Percentiles rank a stretch among this genome's conserved stretches.
Evolutionary conservation across 2,113 vertebrate genomes (phyloP).

Genomic region (Delphinapterus leucas): DNA sequence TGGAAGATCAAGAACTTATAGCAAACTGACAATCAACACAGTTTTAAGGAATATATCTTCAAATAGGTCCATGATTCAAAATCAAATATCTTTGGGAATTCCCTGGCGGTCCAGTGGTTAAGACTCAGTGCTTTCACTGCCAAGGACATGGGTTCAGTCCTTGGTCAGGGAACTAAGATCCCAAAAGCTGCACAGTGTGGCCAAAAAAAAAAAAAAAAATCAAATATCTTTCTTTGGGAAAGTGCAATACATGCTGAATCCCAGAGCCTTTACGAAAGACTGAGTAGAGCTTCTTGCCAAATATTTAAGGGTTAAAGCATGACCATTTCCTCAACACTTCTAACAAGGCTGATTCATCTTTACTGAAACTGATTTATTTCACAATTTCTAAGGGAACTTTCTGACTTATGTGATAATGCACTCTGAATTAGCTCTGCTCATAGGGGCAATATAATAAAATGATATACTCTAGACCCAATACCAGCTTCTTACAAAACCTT

Average conservation of each 20-base stretch:
- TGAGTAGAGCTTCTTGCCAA: not conserved
- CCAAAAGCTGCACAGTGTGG: not conserved
- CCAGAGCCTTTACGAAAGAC: not conserved
- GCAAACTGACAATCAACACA: not conserved
- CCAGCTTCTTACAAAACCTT: not conserved
- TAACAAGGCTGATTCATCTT: constrained; percentile 1
- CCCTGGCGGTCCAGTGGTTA: not conserved
- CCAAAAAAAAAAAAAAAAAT: not conserved
- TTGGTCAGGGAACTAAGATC: not conserved
- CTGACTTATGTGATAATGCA: not conserved
- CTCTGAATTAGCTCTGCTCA: not conserved
- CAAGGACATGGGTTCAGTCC: not conserved
- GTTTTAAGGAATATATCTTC: not conserved
- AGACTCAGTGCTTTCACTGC: not conserved
- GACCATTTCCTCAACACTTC: not conserved
- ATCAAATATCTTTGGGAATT: not conserved
- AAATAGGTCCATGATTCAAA: not conserved
- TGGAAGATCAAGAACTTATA: not conserved
- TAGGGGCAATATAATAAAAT: not conserved
- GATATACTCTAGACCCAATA: not conserved
- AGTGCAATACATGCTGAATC: not conserved
- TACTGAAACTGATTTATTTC: constrained; percentile 14
- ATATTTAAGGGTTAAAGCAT: not conserved
- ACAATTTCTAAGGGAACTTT: not conserved
- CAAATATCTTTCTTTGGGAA: not conserved